A percentile compares a stretch with the other conserved stretches of the same genome.
Conservation (phyloP, 2,797 vertebrate species). For the Propithecus perrieri region DNA sequence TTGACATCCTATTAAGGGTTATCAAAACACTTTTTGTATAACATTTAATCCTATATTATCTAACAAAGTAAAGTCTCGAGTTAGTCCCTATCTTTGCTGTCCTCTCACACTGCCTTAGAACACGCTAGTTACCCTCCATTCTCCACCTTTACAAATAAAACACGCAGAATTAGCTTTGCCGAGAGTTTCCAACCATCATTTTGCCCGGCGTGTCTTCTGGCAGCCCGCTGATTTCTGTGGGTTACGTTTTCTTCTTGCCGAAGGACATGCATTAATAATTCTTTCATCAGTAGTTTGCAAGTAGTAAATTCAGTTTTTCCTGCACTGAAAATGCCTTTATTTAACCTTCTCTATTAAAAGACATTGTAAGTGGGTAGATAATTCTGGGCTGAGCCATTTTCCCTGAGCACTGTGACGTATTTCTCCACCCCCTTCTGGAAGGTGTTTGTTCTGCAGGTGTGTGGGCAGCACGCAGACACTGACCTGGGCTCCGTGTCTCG, state of each 20-base stretch:
- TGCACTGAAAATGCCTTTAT: background rate
- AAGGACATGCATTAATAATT: background rate
- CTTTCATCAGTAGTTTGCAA: background rate
- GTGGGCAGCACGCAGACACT: rapidly evolving
- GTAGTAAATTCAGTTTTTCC: background rate
- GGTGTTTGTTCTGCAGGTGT: background rate
- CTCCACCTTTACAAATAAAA: background rate
- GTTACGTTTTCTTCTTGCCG: background rate
- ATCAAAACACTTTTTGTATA: background rate
- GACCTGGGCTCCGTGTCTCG: background rate
- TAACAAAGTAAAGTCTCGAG: background rate
- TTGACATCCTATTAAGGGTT: background rate
- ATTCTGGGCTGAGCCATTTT: background rate
- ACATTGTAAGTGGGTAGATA: background rate
- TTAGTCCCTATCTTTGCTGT: background rate
- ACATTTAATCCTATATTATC: no score
- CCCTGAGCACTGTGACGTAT: background rate
- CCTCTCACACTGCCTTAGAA: background rate
- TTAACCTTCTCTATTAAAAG: no score
- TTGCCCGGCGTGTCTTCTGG: background rate
- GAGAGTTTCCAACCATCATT: background rate
- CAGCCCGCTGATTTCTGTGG: no score
- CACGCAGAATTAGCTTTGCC: background rate
- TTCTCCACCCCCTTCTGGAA: background rate
- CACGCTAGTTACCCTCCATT: no score